Evolutionary conservation across 2,888 invertebrate genomes (phyloP).

Genomic region (Lycophotia porphyrea): DNA sequence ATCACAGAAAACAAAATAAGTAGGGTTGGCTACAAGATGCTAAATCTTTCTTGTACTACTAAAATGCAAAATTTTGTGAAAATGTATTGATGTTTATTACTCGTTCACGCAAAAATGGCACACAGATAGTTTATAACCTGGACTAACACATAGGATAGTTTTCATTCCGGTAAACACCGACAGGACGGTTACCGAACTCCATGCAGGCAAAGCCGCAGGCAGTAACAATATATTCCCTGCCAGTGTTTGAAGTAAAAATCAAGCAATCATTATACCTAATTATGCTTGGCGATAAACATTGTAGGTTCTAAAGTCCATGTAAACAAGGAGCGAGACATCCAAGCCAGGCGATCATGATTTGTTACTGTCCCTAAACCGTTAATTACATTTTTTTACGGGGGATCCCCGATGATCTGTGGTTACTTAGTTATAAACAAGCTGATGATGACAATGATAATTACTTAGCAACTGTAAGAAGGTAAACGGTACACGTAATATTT

Average conservation of each 20-base stretch:
- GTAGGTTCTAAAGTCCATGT: not conserved
- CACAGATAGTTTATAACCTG: not conserved
- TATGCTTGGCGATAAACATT: not conserved
- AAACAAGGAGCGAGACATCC: not conserved
- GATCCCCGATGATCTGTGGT: constrained; percentile 15
- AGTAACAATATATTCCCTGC: not conserved
- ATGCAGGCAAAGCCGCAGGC: not conserved
- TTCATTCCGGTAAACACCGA: not conserved
- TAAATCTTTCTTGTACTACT: not conserved
- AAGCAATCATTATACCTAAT: not conserved
- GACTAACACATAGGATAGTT: not conserved
- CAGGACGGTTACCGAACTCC: not conserved
- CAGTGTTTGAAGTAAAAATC: not conserved
- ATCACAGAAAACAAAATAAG: no score
- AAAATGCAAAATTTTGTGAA: not conserved
- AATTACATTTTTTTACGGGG: not conserved
- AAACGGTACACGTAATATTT: constrained; percentile 20
- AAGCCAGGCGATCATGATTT: not conserved
- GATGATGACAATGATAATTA: constrained; percentile 31
- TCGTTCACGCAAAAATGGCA: not conserved
- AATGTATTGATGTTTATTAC: not conserved
- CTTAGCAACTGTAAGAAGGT: constrained; percentile 10
- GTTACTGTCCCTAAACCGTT: not conserved
- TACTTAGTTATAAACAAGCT: not conserved
- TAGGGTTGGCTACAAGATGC: not conserved